Conservation (phyloP, 2,113 vertebrate genomes). For the Notarius quadriscutis region DNA sequence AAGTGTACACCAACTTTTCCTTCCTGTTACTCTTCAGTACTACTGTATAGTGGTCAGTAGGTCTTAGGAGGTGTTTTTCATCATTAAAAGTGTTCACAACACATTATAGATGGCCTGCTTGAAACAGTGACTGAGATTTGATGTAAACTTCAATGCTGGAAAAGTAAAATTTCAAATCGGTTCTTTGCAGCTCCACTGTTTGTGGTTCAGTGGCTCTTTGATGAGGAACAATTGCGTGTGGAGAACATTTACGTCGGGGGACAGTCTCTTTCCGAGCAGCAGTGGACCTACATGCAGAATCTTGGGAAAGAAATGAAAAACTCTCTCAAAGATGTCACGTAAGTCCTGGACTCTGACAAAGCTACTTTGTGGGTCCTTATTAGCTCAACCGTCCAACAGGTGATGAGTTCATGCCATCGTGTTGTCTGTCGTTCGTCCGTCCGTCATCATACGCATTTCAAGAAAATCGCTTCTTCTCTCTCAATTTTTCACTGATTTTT, state of each 20-base stretch:
- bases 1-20: neutral
- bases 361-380: neutral
- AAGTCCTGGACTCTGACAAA: constrained; percentile 52
- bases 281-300: constrained; percentile 81
- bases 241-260: constrained; percentile 80
- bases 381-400: no score
- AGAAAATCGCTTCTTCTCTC: no score
- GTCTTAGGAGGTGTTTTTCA: neutral
- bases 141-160: neutral
- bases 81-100: neutral
- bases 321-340: constrained; percentile 78
- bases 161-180: neutral
- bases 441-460: no score
- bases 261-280: constrained; percentile 73
- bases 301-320: constrained; percentile 77
- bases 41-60: neutral
- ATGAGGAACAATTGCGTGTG: constrained; percentile 79
- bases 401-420: no score
- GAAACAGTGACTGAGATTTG: neutral
- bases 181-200: constrained; percentile 75
- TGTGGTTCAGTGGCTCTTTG: constrained; percentile 83
- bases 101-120: neutral
- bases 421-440: no score
- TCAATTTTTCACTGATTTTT: no score
- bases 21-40: neutral